Evolutionary conservation across 2,888 invertebrate species (phyloP), one percentile per base, ranked within the genome.

Genomic region (Anodontia alba): DNA sequence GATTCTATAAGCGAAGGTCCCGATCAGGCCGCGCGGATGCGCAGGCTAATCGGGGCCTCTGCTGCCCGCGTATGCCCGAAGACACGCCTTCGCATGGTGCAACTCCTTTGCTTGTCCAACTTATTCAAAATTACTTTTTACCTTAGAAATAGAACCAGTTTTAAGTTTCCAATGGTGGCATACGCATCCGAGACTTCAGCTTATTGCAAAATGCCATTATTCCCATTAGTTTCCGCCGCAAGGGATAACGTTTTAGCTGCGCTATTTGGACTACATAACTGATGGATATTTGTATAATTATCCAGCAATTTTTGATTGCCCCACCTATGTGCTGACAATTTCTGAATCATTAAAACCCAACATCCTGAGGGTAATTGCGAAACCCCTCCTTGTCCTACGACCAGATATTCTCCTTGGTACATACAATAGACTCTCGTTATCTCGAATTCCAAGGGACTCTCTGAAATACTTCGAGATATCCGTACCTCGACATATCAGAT

Each of bases 311-410:
- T 46, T 8, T 62, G 36, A 23, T 36, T 38, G n/a, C 49, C 62
- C 76, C 43, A 76, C 76, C 76, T 12, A 76, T 43, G 43, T 76
- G 76, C 17, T 70, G 2, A 43, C 54, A 8, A 71, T 49, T 3
- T 10, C 8, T 0, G 23, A 31, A 26, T 76, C 76, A 10, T n/a
- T 26, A 8, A 72, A 26, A 15, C 71, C 71, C 17, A 46, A 26
- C 71, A 71, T 71, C 8, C 71, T 38, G 8, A 71, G 33, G 12
- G 31, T 49, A 26, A 71, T 71, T 12, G 71, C 71, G 36, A 46
- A 71, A 15, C 46, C 71, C n/a, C 71, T 46, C n/a, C 71, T 23
- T 20, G 29, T 29, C 29, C 31, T 31, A 49, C 49, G 71, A 15
- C 38, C 23, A 26, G 71, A 49, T n/a, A n/a, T 29, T 71, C 71